These are phyloP conservation scores for Drosophila gunungcola DNA, from an alignment of 1,140 invertebrate species.

Conservation along the genomic window DNA sequence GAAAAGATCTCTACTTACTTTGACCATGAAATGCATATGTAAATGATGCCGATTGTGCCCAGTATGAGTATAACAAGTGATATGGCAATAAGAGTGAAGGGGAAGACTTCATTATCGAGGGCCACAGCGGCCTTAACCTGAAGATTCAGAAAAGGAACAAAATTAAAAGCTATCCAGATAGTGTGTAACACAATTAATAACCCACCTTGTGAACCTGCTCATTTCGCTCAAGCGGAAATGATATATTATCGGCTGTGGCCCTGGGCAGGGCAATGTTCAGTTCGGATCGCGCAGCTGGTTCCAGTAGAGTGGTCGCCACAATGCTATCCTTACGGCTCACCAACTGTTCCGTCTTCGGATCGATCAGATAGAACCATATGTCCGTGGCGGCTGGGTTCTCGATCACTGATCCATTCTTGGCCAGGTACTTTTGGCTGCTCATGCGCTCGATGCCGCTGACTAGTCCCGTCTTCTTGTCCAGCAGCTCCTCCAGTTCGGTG, in stretches of 20 bases:
- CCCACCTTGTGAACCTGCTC: conserved; percentile 79
- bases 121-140: conserved; percentile 86
- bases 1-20: conserved; percentile 88
- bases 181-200: too few species aligned
- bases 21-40: conserved; percentile 96
- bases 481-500: conserved; percentile 87
- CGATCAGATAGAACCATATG: conserved; percentile 94
- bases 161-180: not conserved
- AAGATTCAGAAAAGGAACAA: not conserved
- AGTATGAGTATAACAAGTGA: conserved; percentile 94
- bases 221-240: conserved; percentile 86
- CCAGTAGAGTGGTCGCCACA: conserved; percentile 87
- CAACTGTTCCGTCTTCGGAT: conserved; percentile 91
- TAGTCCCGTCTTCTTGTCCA: conserved; percentile 90
- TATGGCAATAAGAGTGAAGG: conserved; percentile 93
- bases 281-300: conserved; percentile 87
- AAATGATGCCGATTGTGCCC: conserved; percentile 93
- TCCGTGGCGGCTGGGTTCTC: conserved; percentile 91
- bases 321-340: conserved; percentile 89
- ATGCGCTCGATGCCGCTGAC: conserved; percentile 92
- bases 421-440: conserved; percentile 88
- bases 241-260: conserved; percentile 89
- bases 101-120: conserved; percentile 90
- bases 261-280: conserved; percentile 88
- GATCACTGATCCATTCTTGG: conserved; percentile 90